Evolutionary conservation across 2,113 vertebrate species (phyloP).

Genomic region (Hystrix cristata): DNA sequence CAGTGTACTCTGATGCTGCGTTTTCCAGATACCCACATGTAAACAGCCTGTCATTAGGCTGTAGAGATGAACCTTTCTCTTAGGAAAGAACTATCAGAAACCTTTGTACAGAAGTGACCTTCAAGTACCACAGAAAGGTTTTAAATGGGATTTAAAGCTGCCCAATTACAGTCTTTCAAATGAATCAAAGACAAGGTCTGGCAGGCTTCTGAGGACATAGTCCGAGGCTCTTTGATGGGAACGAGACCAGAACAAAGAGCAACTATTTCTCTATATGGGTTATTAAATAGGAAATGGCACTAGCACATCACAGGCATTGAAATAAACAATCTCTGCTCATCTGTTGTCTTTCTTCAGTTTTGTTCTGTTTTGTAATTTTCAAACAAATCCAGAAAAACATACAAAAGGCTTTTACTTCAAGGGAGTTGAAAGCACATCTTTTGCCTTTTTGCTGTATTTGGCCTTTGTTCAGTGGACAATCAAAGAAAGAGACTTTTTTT

Average conservation of each 20-base stretch:
- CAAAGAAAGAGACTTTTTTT: slow-evolving; percentile 47
- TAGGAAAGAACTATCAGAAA: slow-evolving; percentile 55
- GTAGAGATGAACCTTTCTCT: background rate
- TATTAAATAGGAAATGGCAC: slow-evolving; percentile 41
- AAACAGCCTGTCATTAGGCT: background rate
- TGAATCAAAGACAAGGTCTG: slow-evolving; percentile 73
- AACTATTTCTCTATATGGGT: background rate
- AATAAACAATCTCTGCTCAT: slow-evolving; percentile 27
- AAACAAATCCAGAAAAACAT: slow-evolving; percentile 65
- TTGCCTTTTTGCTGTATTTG: slow-evolving; percentile 46
- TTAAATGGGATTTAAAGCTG: slow-evolving; percentile 71
- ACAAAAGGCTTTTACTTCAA: slow-evolving; percentile 64
- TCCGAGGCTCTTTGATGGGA: background rate
- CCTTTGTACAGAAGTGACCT: slow-evolving; percentile 54
- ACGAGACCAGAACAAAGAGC: slow-evolving; percentile 59
- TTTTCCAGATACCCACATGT: background rate
- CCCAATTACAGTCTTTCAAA: slow-evolving; percentile 75
- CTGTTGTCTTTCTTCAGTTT: background rate
- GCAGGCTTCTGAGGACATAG: slow-evolving; percentile 11
- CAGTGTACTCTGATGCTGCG: background rate
- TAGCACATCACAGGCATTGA: background rate
- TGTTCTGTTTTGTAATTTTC: background rate
- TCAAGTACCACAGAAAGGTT: slow-evolving; percentile 53
- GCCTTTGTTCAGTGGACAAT: slow-evolving; percentile 71
- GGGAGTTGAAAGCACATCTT: slow-evolving; percentile 53